Conservation (phyloP, 2,888 invertebrate genomes). For the Heliothis peltigera region DNA sequence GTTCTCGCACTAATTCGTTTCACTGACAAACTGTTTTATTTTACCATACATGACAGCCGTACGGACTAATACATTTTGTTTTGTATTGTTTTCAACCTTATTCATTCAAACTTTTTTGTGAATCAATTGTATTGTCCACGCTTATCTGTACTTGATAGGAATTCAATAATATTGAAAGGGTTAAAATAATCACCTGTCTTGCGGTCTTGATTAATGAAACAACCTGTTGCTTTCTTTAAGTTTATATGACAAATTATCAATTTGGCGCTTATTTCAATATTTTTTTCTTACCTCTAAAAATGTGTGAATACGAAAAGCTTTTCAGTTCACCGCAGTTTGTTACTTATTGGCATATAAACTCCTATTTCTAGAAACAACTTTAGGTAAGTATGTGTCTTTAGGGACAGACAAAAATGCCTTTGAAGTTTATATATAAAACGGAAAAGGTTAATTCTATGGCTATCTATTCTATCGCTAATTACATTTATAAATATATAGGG, state of each 20-base stretch:
- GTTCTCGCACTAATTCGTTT: conserved; percentile 64
- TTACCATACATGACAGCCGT: conserved; percentile 58
- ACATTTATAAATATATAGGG: too few species aligned
- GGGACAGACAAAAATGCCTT: too few species aligned
- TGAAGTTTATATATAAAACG: too few species aligned
- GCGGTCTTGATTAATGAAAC: conserved; percentile 6
- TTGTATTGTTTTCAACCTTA: conserved; percentile 11
- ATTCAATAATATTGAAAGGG: conserved; percentile 37
- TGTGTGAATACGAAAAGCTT: too few species aligned
- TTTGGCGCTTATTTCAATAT: too few species aligned
- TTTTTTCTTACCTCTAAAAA: too few species aligned
- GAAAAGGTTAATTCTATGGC: too few species aligned
- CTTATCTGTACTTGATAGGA: conserved; percentile 23
- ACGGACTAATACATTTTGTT: conserved; percentile 30
- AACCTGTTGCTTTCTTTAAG: not conserved
- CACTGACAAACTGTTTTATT: conserved; percentile 64
- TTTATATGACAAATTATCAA: not conserved
- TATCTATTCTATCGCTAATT: too few species aligned
- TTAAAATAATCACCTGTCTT: conserved; percentile 3
- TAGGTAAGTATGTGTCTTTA: too few species aligned
- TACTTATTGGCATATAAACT: too few species aligned
- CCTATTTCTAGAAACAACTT: too few species aligned
- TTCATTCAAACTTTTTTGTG: conserved; percentile 16
- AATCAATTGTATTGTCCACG: conserved; percentile 10
- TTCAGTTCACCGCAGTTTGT: too few species aligned